Base-by-base conservation (phyloP, 2,797 vertebrate species). In the Platalea minor region DNA sequence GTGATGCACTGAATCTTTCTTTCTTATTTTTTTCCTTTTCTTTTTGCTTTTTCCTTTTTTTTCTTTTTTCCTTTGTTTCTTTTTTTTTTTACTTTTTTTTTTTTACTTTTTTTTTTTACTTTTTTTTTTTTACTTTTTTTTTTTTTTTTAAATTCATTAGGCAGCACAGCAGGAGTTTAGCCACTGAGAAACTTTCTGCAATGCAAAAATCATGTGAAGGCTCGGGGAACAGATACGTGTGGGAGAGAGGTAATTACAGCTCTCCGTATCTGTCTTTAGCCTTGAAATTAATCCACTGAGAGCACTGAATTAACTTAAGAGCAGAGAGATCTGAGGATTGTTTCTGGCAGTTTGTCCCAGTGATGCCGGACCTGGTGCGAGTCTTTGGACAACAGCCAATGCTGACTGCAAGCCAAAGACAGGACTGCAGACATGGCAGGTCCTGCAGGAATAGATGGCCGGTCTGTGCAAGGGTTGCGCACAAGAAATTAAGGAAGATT, bases 201-300 rank as follows among this genome's bases (percentile, higher is more conserved):
- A 46, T 0, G 9, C 41, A 7, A 75, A 86, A 85, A n/a, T 5
- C 53, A 25, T 2, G 56, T 18, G 48, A 46, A 17, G 2, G 65
- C 86, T 92, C 4, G 0, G 60, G 84, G 63, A 93, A 87, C 13
- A 91, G 89, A 89, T 81, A 84, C 0, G 17, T 94, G 86, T 94
- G 88, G 93, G 90, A 96, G 93, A 96, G 91, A 96, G 91, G 93
- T 92, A 93, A 97, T 92, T 94, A 92, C 46, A 16, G 21, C 37
- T 94, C 86, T 85, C 90, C 4, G 0, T 87, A 94, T 96, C 94
- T 95, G 80, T 85, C 92, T 93, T 77, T 91, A 89, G 88, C 80
- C 64, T 83, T 87, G 83, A 94, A 95, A 95, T 91, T 90, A 95
- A 96, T 95, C 96, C 85, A 63, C 0, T 2, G 88, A 95, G 91